Evolutionary conservation across 2,797 vertebrate genomes (phyloP), one percentile per base, ranked within the genome.

Genomic region (Gobio occitaniae): DNA sequence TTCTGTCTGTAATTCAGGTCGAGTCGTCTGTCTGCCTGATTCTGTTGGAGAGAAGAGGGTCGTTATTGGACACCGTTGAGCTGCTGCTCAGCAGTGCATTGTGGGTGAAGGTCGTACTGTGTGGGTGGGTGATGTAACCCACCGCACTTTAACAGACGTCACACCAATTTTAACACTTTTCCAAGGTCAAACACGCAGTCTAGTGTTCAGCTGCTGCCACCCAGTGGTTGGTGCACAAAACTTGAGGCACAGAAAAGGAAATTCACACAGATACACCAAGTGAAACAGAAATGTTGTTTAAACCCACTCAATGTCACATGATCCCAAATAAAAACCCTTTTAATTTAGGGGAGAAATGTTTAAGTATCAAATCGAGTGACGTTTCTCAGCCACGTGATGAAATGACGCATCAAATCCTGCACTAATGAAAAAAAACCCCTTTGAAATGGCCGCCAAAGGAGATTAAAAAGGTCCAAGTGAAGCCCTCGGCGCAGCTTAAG

Each of bases 1-100:
- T 96, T 78, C 77, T 92, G 90, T 92, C 91, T 93, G 93, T 92
- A 76, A 79, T 69, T 92, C 85, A 6, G 91, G 89, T 90, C 75
- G 91, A 86, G 92, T 92, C 90, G 92, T 92, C 94, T 91, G 94
- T 90, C 94, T 93, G 93, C 89, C 87, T 94, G 94, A 92, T 82
- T 94, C 94, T 94, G 95, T 88, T 91, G 94, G 92, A 94, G 92
- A 94, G 92, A 94, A 93, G 93, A 94, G 87, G 89, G 90, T 91
- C 66, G 85, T 93, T 90, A 92, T 85, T 90, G 81, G 80, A 85
- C 84, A 82, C 87, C 84, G 13, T 69, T 61, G 89, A 84, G 86
- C 85, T 87, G 80, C 50, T 41, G 86, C 82, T 82, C 77, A 79
- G 78, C 32, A 83, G 87, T 84, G 92, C 86, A 86, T 91, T 91